Evolutionary conservation across 2,888 invertebrate species (phyloP), one percentile per base, ranked within the genome.

Genomic region (Stictocephala bisonia): DNA sequence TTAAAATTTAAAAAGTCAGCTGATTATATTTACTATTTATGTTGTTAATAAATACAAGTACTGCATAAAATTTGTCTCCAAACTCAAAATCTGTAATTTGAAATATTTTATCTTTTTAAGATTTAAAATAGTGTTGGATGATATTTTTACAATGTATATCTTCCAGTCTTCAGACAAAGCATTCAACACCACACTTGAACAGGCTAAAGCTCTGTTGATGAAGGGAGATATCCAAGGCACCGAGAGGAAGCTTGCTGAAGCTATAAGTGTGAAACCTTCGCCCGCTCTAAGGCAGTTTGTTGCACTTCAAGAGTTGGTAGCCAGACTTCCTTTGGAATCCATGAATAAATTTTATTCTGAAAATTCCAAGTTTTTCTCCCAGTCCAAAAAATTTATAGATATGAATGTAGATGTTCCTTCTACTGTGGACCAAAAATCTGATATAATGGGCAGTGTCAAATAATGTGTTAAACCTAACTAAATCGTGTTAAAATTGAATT

Each of bases 351-450:
- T 64, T 44, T 64, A 64, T 27, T 44, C 13, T 1, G 44, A 41
- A n/a, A 64, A 64, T 35, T 15, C 6, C 1, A 64, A 44, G 20
- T 64, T 64, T 26, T 64, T 64, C 27, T 24, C 64, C 6, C 22
- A 64, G n/a, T 44, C 64, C 27, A 40, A 64, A 9, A 64, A 64
- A 22, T 44, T 26, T 64, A 15, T 44, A 44, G 64, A 64, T 1
- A 44, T 44, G 64, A 44, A 64, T n/a, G 64, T 64, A n/a, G 44
- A 64, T n/a, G 1, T 60, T 60, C n/a, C n/a, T n/a, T n/a, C n/a
- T n/a, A n/a, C n/a, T n/a, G n/a, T n/a, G n/a, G n/a, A n/a, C n/a
- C n/a, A n/a, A n/a, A n/a, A n/a, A n/a, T n/a, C n/a, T n/a, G n/a
- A n/a, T n/a, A n/a, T n/a, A n/a, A n/a, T n/a, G n/a, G n/a, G n/a